Evolutionary conservation across 2,113 vertebrate genomes (phyloP).

Genomic region (Gymnogyps californianus): DNA sequence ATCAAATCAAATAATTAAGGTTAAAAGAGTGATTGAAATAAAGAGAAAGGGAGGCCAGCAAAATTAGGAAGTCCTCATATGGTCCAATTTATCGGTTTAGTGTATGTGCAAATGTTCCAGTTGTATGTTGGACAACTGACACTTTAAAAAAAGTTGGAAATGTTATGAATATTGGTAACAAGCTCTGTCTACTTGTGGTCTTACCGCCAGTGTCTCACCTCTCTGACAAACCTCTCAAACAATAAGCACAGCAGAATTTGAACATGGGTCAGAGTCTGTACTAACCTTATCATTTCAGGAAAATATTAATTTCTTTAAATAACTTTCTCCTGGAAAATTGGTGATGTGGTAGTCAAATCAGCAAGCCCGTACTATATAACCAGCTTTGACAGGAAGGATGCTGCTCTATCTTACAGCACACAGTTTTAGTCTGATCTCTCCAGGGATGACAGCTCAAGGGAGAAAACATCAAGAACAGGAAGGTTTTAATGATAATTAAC

Average conservation of each 20-base stretch:
- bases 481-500: neutral
- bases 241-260: neutral
- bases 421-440: neutral
- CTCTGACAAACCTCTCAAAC: neutral
- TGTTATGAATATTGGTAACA: neutral
- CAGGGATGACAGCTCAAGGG: neutral
- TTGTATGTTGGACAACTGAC: neutral
- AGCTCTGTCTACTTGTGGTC: neutral
- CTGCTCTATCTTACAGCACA: neutral
- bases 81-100: neutral
- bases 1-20: neutral
- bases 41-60: accelerated
- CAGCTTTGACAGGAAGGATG: neutral
- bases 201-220: neutral
- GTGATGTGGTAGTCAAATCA: neutral
- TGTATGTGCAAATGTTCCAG: neutral
- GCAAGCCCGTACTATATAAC: neutral
- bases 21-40: neutral
- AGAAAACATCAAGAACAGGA: neutral
- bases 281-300: neutral
- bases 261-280: neutral
- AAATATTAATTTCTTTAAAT: neutral
- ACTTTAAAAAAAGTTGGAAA: neutral
- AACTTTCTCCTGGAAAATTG: neutral
- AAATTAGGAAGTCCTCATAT: neutral